Conservation (phyloP, 2,888 invertebrate species). For the Druceiella hillmani region DNA sequence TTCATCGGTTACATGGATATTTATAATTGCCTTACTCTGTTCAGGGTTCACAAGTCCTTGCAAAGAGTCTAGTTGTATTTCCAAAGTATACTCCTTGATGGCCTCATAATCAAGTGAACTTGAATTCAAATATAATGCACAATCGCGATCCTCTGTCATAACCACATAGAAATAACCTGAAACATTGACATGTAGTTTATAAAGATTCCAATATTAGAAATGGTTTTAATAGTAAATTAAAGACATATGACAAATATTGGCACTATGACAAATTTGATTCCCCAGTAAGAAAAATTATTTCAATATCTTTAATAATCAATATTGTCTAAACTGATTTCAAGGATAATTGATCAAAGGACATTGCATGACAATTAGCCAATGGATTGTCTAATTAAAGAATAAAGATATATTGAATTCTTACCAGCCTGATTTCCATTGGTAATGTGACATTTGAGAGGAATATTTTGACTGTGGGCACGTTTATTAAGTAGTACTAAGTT, state of each 20-base stretch:
- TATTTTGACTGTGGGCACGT: slow-evolving; percentile 59
- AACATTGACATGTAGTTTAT: slow-evolving; percentile 25
- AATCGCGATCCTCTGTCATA: slow-evolving; percentile 75
- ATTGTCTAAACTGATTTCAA: no score
- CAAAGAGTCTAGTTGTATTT: slow-evolving; percentile 72
- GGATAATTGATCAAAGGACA: no score
- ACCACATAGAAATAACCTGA: slow-evolving; percentile 66
- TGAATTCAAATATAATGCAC: slow-evolving; percentile 68
- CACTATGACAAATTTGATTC: no score
- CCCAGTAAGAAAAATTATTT: no score
- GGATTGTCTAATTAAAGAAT: no score
- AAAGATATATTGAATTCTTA: no score
- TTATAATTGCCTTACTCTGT: slow-evolving; percentile 67
- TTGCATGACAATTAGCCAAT: no score
- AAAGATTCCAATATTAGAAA: no score
- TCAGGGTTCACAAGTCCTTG: slow-evolving; percentile 77
- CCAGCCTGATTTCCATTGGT: slow-evolving; percentile 71
- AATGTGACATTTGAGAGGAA: slow-evolving; percentile 75
- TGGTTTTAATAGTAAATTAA: no score
- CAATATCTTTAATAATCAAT: no score
- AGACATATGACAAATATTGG: no score
- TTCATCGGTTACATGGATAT: slow-evolving; percentile 77
- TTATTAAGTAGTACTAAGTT: slow-evolving; percentile 70
- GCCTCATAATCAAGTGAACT: slow-evolving; percentile 75
- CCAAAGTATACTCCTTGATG: slow-evolving; percentile 64